Conservation (phyloP, 2,113 vertebrate genomes). For the Nibea coibor region DNA sequence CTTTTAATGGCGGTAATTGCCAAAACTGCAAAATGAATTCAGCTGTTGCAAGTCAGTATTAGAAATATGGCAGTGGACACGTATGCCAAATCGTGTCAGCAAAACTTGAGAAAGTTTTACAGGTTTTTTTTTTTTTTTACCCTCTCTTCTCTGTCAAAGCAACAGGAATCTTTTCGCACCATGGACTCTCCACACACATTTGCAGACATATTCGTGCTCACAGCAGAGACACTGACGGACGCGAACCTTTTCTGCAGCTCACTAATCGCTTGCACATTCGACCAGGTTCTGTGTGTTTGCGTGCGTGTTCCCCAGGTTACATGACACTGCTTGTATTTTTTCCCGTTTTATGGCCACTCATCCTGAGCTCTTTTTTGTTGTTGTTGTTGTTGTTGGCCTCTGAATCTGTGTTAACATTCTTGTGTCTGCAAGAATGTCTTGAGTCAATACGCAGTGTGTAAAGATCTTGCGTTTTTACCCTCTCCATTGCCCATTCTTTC, state of each 20-base stretch:
- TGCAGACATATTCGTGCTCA: neutral
- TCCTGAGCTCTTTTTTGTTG: conserved; percentile 43
- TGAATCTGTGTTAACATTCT: neutral
- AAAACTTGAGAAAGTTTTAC: neutral
- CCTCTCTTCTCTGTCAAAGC: conserved; percentile 8
- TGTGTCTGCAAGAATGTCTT: neutral
- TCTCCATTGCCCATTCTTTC: neutral
- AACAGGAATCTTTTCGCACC: neutral
- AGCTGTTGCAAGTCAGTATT: neutral
- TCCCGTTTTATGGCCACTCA: conserved; percentile 53
- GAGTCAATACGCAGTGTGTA: neutral
- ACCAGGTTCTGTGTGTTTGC: conserved; percentile 20
- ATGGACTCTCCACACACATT: neutral
- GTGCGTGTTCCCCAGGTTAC: conserved; percentile 41
- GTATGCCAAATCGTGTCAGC: neutral
- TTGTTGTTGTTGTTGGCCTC: neutral
- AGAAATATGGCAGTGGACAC: neutral
- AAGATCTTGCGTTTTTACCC: neutral
- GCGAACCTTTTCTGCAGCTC: conserved; percentile 29
- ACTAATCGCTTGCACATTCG: conserved; percentile 59
- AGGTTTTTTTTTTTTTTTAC: neutral
- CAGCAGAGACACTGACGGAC: conserved; percentile 2
- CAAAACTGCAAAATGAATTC: neutral
- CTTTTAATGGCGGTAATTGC: neutral
- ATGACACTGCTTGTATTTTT: conserved; percentile 57